Conservation (phyloP, 2,113 vertebrate genomes). For the Microcebus jonahi region DNA sequence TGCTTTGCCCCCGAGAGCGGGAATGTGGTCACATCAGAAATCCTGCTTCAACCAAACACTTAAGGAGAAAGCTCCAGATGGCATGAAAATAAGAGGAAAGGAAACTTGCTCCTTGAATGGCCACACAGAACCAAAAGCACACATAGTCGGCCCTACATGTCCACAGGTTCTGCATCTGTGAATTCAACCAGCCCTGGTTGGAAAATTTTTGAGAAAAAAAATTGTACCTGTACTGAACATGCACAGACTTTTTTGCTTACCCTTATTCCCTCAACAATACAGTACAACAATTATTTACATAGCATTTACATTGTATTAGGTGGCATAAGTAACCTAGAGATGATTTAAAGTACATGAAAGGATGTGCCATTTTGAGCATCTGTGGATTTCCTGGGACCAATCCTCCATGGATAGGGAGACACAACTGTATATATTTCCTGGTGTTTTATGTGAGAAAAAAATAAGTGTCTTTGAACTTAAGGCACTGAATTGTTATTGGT, state of each 20-base stretch:
- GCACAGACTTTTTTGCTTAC: neutral
- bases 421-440: neutral
- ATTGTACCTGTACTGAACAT: neutral
- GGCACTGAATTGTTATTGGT: neutral
- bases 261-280: neutral
- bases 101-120: neutral
- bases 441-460: neutral
- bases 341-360: neutral
- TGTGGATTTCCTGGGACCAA: neutral
- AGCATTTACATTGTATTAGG: neutral
- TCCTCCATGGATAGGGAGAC: neutral
- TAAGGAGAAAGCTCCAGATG: neutral
- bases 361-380: neutral
- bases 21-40: neutral
- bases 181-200: neutral
- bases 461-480: neutral
- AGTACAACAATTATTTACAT: neutral
- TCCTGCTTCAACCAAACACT: neutral
- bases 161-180: neutral
- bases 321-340: neutral
- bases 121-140: neutral
- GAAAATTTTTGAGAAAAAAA: neutral
- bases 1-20: neutral
- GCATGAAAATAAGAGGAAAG: neutral
- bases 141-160: neutral